Evolutionary conservation across 2,113 vertebrate species (phyloP).

Genomic region (Plectropomus leopardus): DNA sequence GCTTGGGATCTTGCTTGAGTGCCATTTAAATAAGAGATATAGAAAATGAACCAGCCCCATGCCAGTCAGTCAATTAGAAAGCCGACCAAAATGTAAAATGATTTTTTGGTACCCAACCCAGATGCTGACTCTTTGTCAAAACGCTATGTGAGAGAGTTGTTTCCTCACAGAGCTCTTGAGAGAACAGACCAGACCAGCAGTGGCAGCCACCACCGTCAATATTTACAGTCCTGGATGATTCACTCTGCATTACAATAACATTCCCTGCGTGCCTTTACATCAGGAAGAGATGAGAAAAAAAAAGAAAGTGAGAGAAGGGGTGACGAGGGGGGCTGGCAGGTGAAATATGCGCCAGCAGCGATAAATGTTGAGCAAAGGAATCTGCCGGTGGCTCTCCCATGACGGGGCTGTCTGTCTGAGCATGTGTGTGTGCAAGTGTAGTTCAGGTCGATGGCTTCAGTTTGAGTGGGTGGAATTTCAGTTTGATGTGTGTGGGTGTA

Average conservation of each 20-base stretch:
- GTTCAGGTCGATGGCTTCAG: slow-evolving; percentile 57
- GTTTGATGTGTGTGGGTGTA: slow-evolving; percentile 75
- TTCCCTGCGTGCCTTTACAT: slow-evolving; percentile 78
- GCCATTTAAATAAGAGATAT: background rate
- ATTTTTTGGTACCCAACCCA: slow-evolving; percentile 4
- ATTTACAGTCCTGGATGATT: slow-evolving; percentile 85
- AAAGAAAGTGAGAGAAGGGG: slow-evolving; percentile 32
- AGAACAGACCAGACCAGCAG: slow-evolving; percentile 52
- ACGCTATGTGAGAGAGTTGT: slow-evolving; percentile 28
- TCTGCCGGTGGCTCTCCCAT: slow-evolving; percentile 76
- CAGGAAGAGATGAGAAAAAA: slow-evolving; percentile 60
- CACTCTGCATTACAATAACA: slow-evolving; percentile 83
- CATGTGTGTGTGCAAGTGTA: slow-evolving; percentile 12
- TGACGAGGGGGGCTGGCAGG: slow-evolving; percentile 35
- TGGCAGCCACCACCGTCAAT: slow-evolving; percentile 78
- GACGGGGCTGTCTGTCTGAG: slow-evolving; percentile 48
- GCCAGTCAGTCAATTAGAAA: background rate
- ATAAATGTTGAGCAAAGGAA: slow-evolving; percentile 66
- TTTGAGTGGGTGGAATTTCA: slow-evolving; percentile 58
- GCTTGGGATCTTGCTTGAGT: too few relatives aligned
- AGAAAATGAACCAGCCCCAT: background rate
- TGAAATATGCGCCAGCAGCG: slow-evolving; percentile 59
- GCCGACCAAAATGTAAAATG: background rate
- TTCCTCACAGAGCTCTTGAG: slow-evolving; percentile 23
- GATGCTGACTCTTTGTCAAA: slow-evolving; percentile 44